Conservation (phyloP, 2,113 vertebrate species). For the Naja naja region DNA sequence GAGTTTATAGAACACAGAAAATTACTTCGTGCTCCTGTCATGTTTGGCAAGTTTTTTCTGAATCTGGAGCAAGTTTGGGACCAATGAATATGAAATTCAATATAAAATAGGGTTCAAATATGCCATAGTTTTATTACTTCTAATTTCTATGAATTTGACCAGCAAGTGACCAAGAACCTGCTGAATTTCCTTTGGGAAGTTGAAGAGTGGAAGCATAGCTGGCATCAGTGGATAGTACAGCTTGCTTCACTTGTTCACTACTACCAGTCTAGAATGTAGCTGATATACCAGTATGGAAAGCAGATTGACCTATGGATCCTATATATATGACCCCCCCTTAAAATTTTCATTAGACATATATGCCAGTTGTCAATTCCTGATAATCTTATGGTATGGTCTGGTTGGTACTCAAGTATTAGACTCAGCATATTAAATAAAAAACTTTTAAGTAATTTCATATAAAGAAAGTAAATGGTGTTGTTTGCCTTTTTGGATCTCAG, state of each 20-base stretch:
- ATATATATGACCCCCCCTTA: background rate
- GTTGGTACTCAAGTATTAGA: background rate
- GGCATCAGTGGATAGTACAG: background rate
- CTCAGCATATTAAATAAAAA: background rate
- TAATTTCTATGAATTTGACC: background rate
- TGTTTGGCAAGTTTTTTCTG: background rate
- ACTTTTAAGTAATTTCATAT: background rate
- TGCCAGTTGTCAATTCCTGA: too few relatives aligned
- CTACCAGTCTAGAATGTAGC: background rate
- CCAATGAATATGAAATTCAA: background rate
- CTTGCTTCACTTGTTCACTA: background rate
- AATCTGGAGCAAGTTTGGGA: background rate
- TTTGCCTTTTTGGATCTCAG: background rate
- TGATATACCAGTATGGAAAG: background rate
- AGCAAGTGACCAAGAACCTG: background rate
- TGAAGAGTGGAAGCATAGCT: background rate
- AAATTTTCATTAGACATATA: background rate
- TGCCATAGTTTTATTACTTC: background rate
- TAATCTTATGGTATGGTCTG: background rate
- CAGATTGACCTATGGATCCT: background rate
- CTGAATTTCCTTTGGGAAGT: background rate
- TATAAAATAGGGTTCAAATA: background rate
- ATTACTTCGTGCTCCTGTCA: background rate
- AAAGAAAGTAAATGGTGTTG: background rate
- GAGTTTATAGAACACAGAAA: background rate